Evolutionary conservation across 2,797 vertebrate genomes (phyloP).

Genomic region (Danio tinwini): DNA sequence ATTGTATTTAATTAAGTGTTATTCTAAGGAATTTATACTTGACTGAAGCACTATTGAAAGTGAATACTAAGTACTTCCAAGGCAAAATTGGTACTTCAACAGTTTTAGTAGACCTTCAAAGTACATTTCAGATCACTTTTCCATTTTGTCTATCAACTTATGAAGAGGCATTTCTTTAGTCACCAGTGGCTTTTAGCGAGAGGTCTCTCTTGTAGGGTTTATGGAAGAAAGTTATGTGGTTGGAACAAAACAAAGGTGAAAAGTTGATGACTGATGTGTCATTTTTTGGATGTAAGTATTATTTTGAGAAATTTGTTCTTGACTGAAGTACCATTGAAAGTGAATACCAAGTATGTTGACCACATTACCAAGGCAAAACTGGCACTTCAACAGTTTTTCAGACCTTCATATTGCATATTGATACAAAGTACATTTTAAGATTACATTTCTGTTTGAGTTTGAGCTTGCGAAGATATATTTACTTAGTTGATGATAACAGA

Average conservation of each 20-base stretch:
- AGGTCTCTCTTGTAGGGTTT: too few relatives aligned
- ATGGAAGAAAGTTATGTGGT: too few relatives aligned
- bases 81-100: not conserved
- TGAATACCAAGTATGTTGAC: not conserved
- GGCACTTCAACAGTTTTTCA: not conserved
- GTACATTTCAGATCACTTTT: not conserved
- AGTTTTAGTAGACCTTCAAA: not conserved
- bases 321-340: not conserved
- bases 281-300: not conserved
- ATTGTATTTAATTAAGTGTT: not conserved
- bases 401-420: not conserved
- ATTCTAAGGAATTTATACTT: conserved; percentile 4
- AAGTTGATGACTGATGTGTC: too few relatives aligned
- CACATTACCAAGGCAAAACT: not conserved
- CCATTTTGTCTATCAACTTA: not conserved
- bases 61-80: not conserved
- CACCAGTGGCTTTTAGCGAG: too few relatives aligned
- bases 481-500: not conserved
- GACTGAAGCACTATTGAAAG: not conserved
- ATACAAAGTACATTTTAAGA: not conserved
- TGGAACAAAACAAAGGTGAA: too few relatives aligned
- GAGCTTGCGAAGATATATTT: not conserved
- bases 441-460: not conserved
- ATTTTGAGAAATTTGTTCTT: conserved; percentile 1
- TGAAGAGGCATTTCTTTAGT: not conserved